Evolutionary conservation across 1,140 invertebrate species (phyloP).

Genomic region (Apis florea): DNA sequence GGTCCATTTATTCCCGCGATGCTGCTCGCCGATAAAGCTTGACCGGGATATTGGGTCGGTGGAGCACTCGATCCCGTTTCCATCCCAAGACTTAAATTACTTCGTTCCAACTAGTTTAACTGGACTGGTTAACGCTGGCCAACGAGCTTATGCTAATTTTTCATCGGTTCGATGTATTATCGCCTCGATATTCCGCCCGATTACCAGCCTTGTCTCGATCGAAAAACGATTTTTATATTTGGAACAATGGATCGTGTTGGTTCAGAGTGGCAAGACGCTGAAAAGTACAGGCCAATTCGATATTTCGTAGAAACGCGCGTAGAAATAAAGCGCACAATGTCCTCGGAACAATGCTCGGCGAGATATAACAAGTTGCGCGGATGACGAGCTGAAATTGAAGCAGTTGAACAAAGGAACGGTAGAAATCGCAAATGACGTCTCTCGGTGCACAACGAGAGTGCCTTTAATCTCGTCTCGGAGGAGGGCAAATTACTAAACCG

Average conservation of each 20-base stretch:
- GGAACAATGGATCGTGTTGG: too few species aligned
- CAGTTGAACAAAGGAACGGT: conserved; percentile 21
- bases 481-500: conserved; percentile 33
- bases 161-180: conserved; percentile 6
- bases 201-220: too few species aligned
- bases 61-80: background rate
- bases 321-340: background rate
- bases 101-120: conserved; percentile 30
- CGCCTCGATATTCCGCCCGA: conserved; percentile 36
- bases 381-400: conserved; percentile 11
- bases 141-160: conserved; percentile 34
- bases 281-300: background rate
- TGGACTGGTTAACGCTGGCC: conserved; percentile 37
- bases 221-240: too few species aligned
- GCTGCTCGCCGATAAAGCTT: conserved; percentile 7
- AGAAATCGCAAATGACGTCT: conserved; percentile 10
- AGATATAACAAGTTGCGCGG: background rate
- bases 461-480: conserved; percentile 12
- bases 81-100: background rate
- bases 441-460: background rate
- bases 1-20: conserved; percentile 19
- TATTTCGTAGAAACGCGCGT: background rate
- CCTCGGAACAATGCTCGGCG: background rate
- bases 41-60: conserved; percentile 2
- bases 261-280: too few species aligned